Base-by-base conservation (phyloP, 2,113 vertebrate genomes). In the Anser cygnoides region DNA sequence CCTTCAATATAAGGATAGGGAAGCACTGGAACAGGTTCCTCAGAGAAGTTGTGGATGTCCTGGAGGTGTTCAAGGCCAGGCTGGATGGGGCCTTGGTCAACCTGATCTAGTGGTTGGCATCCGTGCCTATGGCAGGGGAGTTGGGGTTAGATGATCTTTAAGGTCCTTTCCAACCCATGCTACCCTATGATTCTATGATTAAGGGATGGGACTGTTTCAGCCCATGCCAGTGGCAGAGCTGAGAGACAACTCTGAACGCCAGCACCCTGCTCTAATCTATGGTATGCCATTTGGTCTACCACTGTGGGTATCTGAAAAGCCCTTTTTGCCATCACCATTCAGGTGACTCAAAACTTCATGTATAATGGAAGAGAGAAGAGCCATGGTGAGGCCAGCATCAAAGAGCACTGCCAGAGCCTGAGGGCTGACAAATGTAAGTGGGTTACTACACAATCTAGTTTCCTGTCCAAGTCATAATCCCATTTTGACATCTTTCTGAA, bases 231-330 rank as follows among this genome's bases (percentile, higher is more conserved):
- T 0, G 0, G 6, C 37, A 79, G 63, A 66, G 62, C 17, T 17
- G 72, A 26, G 26, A 37, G 13, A 7, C 15, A 44, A 0, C 43
- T 26, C 54, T 4, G 2, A 41, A 57, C 67, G 31, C 39, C 58
- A 11, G 3, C 16, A 58, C 17, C 41, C 50, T 43, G 52, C 55
- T 26, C 11, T 26, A 6, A 10, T 39, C 49, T 50, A 37, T 2
- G 61, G 5, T 6, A 4, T 5, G 0, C 31, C 12, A 3, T 19
- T 11, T 28, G 35, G 58, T 21, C 23, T 41, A 19, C 35, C 21
- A 0, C 9, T 25, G 3, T 0, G 0, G 3, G 26, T 10, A 2
- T 2, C 46, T 29, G 12, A 57, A 78, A 67, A 44, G 33, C 35
- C 1, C 18, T 18, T 33, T 68, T 20, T 70, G 35, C 72, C 15